Base-by-base conservation (phyloP, 2,113 vertebrate genomes). In the Laticauda laticaudata region DNA sequence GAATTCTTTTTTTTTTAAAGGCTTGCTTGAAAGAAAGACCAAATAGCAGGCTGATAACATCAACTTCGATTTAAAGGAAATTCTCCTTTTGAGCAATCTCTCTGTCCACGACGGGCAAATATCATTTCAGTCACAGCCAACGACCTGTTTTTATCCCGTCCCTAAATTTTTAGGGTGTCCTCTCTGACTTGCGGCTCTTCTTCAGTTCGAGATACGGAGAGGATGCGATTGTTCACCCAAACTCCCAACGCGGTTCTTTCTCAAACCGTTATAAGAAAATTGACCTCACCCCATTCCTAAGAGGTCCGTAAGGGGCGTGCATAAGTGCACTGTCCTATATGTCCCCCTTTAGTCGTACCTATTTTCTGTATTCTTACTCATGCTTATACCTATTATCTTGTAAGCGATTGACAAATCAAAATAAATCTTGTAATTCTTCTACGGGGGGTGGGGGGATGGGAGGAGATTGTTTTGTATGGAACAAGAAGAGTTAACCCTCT, bases 401-500 rank as follows among this genome's bases (percentile, higher is more conserved):
- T 48, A 48, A 51, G 48, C 7, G 48, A 51, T 9, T 51, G 8
- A 51, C 48, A 51, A 51, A 51, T 51, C 48, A 51, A 51, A 51
- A 51, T 9, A 51, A 51, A 51, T 51, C 48, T 51, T 51, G 48
- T 9, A 51, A 51, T 15, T 53, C 8, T 87, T 53, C 48, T 26
- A 5, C 12, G 43, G 59, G 59, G 54, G 3, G 54, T 3, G 23
- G 2, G 26, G 0, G 39, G 89, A 92, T 23, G 59, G 90, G 21
- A 11, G 92, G 9, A 2, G 3, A 1, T 51, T 51, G 93, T 39
- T 92, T 64, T 26, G 54, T 24, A 48, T 1, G 2, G 94, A 64
- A 92, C 0, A 0, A 34, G 95, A 95, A 94, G 93, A 64, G 95
- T 97, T 97, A 97, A 96, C 59, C 0, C 18, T 0, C 11, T 18